phyloP scores from a whole-genome alignment of 2,797 vertebrate genomes.

The Basileuterus tristriatus region DNA sequence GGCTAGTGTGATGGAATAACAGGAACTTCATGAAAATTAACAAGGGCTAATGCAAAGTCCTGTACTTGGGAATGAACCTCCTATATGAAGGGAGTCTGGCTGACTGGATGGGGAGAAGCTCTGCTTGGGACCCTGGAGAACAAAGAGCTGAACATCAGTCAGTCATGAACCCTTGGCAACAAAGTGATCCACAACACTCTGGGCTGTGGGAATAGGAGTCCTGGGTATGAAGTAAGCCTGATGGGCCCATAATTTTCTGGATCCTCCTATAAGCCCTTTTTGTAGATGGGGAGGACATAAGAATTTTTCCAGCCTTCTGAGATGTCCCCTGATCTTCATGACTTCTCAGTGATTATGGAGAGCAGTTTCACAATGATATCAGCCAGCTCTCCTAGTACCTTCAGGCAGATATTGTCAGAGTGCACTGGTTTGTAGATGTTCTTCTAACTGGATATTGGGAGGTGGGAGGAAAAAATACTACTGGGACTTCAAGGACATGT shows the following conservation, averaged over 20 bases:
- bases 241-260: not conserved
- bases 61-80: not conserved
- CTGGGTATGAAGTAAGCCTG: not conserved
- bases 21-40: not conserved
- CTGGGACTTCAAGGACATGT: not conserved
- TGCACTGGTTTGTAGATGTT: fast-evolving
- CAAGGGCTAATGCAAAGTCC: not conserved
- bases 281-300: not conserved
- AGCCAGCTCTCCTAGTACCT: not conserved
- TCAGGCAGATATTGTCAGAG: not conserved
- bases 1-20: no score
- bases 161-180: not conserved
- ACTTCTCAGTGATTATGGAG: not conserved
- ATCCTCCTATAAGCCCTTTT: not conserved
- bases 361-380: fast-evolving
- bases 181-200: not conserved
- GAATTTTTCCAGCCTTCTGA: not conserved
- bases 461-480: not conserved
- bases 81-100: fast-evolving
- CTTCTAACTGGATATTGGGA: not conserved
- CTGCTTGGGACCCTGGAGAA: not conserved
- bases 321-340: not conserved
- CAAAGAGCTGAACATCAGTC: not conserved
- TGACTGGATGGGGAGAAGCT: not conserved
- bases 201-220: not conserved